These are phyloP conservation scores for Portevinia maculata DNA, from an alignment of 2,888 invertebrate species.

Conservation along the genomic window DNA sequence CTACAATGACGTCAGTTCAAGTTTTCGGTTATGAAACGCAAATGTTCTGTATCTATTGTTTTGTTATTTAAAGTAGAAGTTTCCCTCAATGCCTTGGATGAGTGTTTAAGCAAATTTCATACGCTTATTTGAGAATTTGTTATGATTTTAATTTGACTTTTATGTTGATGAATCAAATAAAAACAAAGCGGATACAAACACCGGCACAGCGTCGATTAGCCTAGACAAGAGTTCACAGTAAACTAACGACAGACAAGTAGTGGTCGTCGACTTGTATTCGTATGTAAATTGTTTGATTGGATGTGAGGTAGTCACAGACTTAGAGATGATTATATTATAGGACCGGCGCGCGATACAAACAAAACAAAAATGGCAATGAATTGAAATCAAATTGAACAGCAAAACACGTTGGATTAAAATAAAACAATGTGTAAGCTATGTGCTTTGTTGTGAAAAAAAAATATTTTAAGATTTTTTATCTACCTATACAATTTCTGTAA, in stretches of 20 bases:
- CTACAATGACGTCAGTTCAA: neutral
- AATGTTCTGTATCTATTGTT: neutral
- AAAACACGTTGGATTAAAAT: neutral
- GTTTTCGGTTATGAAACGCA: neutral
- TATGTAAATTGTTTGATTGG: no score
- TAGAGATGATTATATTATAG: no score
- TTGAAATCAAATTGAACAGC: conserved; percentile 1
- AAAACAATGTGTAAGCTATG: no score
- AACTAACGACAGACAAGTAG: neutral
- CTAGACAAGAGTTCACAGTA: conserved; percentile 9
- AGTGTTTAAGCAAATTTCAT: no score
- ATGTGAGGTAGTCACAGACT: no score
- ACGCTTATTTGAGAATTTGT: no score
- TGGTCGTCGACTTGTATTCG: no score
- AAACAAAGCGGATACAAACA: neutral
- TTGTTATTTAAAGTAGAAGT: neutral
- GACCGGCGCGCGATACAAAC: neutral
- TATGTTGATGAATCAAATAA: neutral
- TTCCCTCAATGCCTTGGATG: neutral
- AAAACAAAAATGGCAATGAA: neutral
- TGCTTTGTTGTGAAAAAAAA: no score
- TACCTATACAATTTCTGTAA: no score
- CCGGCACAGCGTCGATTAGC: neutral
- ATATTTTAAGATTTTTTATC: no score
- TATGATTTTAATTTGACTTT: no score